Evolutionary conservation across 2,888 invertebrate genomes (phyloP).

Genomic region (Agrotis segetum): DNA sequence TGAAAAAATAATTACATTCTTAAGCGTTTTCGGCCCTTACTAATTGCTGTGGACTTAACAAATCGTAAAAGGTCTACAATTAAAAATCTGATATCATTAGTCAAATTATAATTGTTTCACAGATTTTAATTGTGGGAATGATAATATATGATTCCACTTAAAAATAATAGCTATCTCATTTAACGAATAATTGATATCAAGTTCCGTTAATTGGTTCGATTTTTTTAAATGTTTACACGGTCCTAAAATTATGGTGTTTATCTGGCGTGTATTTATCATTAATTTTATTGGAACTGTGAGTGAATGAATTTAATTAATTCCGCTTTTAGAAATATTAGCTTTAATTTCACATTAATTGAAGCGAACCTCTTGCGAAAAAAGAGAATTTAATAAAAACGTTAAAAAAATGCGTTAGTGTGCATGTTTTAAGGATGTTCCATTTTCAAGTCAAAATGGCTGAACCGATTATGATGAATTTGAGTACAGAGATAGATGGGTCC

Average conservation of each 20-base stretch:
- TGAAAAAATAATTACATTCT: slow-evolving; percentile 20
- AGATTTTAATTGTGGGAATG: slow-evolving; percentile 49
- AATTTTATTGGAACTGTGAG: too few species aligned
- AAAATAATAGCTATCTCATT: slow-evolving; percentile 56
- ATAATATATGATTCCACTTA: slow-evolving; percentile 54
- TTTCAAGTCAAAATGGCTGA: too few species aligned
- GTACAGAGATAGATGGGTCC: too few species aligned
- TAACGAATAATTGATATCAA: slow-evolving; percentile 49
- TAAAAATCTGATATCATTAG: slow-evolving; percentile 62
- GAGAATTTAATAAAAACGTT: too few species aligned
- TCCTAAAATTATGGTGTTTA: not conserved
- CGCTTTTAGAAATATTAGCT: too few species aligned
- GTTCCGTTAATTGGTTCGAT: slow-evolving; percentile 30
- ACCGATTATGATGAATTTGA: too few species aligned
- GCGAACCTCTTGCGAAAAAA: too few species aligned
- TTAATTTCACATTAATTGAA: too few species aligned
- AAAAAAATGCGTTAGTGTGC: too few species aligned
- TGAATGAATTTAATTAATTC: too few species aligned
- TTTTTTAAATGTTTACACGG: slow-evolving; percentile 4
- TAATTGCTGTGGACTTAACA: slow-evolving; percentile 41
- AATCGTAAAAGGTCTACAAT: slow-evolving; percentile 53
- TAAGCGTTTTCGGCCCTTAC: slow-evolving; percentile 19
- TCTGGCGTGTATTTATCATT: not conserved
- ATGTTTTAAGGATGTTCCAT: too few species aligned
- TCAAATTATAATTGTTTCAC: slow-evolving; percentile 46